A percentile compares a stretch with the other conserved stretches of the same genome.
phyloP scores from a whole-genome alignment of 92 coral and sea anemone genomes.

The Zoanthus sociatus region DNA sequence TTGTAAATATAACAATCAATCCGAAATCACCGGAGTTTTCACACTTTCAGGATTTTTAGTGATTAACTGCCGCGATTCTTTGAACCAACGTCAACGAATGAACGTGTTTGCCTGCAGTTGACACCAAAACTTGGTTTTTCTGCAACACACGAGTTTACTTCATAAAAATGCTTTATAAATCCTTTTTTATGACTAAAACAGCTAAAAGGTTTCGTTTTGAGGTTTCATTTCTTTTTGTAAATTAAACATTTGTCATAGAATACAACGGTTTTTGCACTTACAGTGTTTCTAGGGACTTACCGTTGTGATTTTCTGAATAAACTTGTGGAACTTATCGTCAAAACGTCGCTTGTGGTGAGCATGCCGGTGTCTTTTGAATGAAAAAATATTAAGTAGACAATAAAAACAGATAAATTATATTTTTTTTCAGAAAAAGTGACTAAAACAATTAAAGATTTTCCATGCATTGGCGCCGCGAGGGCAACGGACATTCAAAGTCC shows the following conservation, averaged over 20 bases:
- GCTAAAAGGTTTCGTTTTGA: background rate
- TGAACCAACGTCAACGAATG: no score
- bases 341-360: conserved; percentile 66
- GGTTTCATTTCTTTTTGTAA: background rate
- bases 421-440: no score
- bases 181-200: no score
- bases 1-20: no score
- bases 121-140: no score
- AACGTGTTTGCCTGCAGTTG: no score
- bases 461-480: background rate
- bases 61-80: no score
- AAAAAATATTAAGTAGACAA: background rate
- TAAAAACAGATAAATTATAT: background rate
- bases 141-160: no score
- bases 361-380: conserved; percentile 38
- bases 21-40: no score
- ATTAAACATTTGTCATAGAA: background rate
- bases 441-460: background rate
- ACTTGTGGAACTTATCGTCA: conserved; percentile 90
- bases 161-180: no score
- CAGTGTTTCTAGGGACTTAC: conserved; percentile 73
- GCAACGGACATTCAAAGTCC: background rate
- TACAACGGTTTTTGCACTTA: conserved; percentile 28
- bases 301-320: conserved; percentile 91
- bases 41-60: no score